phyloP scores from a whole-genome alignment of 2,113 vertebrate genomes.

The Zosterops japonicus region DNA sequence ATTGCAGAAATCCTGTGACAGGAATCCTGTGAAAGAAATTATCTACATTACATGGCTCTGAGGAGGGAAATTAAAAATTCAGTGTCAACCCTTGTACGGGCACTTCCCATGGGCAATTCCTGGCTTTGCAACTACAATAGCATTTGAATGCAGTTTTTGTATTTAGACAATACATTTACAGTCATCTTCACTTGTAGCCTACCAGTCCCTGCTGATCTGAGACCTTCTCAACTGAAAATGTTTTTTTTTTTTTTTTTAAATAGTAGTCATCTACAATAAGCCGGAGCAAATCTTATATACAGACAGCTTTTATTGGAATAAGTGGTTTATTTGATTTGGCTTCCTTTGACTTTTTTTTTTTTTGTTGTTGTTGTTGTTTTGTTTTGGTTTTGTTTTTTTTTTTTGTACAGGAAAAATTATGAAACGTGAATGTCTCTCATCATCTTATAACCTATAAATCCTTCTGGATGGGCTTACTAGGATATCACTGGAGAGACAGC shows the following conservation, averaged over 20 bases:
- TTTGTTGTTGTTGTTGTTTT: not conserved
- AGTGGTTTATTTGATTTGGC: constrained; percentile 12
- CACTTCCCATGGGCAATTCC: not conserved
- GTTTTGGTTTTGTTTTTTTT: not conserved
- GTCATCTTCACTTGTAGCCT: not conserved
- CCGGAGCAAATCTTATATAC: not conserved
- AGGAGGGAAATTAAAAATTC: not conserved
- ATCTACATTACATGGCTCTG: not conserved
- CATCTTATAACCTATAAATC: not conserved
- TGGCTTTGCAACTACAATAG: not conserved
- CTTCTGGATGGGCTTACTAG: not conserved
- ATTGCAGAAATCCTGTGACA: not conserved
- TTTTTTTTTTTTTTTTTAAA: not conserved
- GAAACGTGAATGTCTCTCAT: not conserved
- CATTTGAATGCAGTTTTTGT: not conserved
- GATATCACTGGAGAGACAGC: not conserved
- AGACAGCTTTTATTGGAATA: not conserved
- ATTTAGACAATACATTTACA: not conserved
- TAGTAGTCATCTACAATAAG: not conserved
- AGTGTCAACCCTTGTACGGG: not conserved
- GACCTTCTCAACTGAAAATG: not conserved
- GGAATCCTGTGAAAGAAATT: not conserved
- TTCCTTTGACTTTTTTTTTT: not conserved
- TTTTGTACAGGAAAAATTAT: not conserved
- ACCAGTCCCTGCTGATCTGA: not conserved